A percentile compares a stretch with the other conserved stretches of the same genome.
Evolutionary conservation across 37 sponge, comb jelly and placozoan species (phyloP).

Genomic region (Halisarca cf. caerulea): DNA sequence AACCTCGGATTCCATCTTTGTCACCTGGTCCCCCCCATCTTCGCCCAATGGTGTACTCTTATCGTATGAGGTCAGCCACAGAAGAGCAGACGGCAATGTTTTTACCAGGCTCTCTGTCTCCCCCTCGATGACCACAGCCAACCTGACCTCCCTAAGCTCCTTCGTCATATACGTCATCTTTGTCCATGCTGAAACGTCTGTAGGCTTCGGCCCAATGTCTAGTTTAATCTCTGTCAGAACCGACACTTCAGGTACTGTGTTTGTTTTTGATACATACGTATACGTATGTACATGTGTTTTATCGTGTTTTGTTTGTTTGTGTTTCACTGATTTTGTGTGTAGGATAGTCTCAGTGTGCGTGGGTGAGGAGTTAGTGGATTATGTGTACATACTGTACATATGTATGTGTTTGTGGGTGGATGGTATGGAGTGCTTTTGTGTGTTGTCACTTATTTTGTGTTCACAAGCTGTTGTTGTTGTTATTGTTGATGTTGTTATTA

Average conservation of each 20-base stretch:
- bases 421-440: too few species aligned
- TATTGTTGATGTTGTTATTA: too few species aligned
- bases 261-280: too few species aligned
- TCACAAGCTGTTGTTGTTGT: too few species aligned
- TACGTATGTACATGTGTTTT: not conserved
- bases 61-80: not conserved
- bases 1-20: not conserved
- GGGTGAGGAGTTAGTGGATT: too few species aligned
- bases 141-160: not conserved
- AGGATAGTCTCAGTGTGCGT: not conserved
- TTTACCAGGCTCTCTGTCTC: too few species aligned
- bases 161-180: not conserved
- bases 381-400: too few species aligned
- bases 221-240: too few species aligned
- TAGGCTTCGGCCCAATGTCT: conserved; percentile 7
- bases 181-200: conserved; percentile 4
- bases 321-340: not conserved
- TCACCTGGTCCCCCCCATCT: not conserved
- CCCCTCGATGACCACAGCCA: not conserved
- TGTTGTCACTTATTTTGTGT: too few species aligned
- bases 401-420: too few species aligned
- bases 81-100: not conserved
- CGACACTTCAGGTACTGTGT: too few species aligned
- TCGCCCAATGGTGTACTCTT: conserved; percentile 13
- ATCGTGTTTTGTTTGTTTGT: not conserved